Base-by-base conservation (phyloP, 2,113 vertebrate genomes). In the Spilogale gracilis region DNA sequence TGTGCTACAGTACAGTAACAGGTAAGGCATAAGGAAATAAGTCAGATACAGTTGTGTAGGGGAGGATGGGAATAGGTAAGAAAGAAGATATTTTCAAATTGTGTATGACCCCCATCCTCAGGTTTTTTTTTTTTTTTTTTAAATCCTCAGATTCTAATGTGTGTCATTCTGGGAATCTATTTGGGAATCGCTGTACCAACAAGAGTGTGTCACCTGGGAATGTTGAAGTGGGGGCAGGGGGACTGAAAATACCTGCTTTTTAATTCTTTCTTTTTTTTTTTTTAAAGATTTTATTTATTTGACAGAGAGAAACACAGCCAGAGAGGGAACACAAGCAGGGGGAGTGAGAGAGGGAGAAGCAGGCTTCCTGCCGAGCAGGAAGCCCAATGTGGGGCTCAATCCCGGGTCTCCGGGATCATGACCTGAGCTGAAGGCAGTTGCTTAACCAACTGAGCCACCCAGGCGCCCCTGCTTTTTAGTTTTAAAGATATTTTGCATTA, bases 11-110 rank as follows among this genome's bases (percentile, higher is more conserved):
- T 89, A 43, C 23, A 92, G 3, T 84, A 56, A 50, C 14, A 80
- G 30, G 54, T 32, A 21, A 78, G n/a, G 25, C 17, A 86, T 6
- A 21, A 18, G 84, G 23, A 93, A 91, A 27, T 63, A 87, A 86
- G 65, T 67, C 56, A 90, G 71, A 90, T 43, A 81, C 23, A 74
- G 18, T 20, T 85, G 30, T 63, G 10, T 32, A 25, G 3, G 30
- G 58, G 21, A 71, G 10, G 10, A 17, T 25, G 38, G 30, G 4
- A 50, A 9, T 67, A 27, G 32, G 30, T 52, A 86, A 90, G 18
- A 61, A 95, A 84, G 50, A 43, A 89, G 69, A 79, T 38, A 80
- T 73, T 92, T 96, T 89, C 25, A 85, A 50, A 93, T 81, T 74
- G 76, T n/a, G 56, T 9, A 32, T 17, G 10, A 69, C 2, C 7